A percentile compares a stretch with the other conserved stretches of the same genome.
Evolutionary conservation across 2,797 vertebrate genomes (phyloP).

Genomic region (Thunnus albacares): DNA sequence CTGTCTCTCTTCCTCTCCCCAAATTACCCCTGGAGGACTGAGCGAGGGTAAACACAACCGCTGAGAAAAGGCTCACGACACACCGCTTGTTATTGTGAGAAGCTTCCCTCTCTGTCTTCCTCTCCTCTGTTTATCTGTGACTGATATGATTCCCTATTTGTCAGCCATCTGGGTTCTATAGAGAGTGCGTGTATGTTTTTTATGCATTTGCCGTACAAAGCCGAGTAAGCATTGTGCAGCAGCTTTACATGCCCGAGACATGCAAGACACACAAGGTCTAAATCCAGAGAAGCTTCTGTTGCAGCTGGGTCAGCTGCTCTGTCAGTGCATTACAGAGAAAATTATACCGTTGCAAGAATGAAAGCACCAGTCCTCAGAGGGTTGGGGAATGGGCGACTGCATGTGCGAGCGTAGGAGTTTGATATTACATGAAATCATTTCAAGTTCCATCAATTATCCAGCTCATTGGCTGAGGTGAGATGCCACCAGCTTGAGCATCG

Average conservation of each 20-base stretch:
- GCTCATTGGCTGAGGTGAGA: constrained; percentile 45
- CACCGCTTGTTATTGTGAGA: constrained; percentile 71
- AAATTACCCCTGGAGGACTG: constrained; percentile 77
- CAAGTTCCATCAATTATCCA: constrained; percentile 55
- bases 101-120: constrained; percentile 39
- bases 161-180: constrained; percentile 61
- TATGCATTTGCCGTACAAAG: constrained; percentile 40
- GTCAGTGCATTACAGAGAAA: constrained; percentile 51
- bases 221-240: constrained; percentile 31
- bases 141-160: constrained; percentile 62
- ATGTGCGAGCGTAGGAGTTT: constrained; percentile 46
- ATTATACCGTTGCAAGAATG: constrained; percentile 42
- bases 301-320: constrained; percentile 61
- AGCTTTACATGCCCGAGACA: constrained; percentile 34
- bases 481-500: constrained; percentile 38
- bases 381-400: constrained; percentile 21
- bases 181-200: constrained; percentile 31
- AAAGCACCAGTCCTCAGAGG: constrained; percentile 33
- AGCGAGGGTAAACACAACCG: constrained; percentile 70
- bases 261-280: constrained; percentile 23
- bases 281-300: constrained; percentile 45
- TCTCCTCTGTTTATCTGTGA: constrained; percentile 65
- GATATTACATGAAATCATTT: constrained; percentile 56
- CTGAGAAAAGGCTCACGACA: constrained; percentile 68
- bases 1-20: constrained; percentile 73